Percentiles rank a stretch among this genome's conserved stretches.
These are phyloP conservation scores for Speoplatyrhinus poulsoni DNA, from an alignment of 2,113 vertebrate species.

Conservation along the genomic window DNA sequence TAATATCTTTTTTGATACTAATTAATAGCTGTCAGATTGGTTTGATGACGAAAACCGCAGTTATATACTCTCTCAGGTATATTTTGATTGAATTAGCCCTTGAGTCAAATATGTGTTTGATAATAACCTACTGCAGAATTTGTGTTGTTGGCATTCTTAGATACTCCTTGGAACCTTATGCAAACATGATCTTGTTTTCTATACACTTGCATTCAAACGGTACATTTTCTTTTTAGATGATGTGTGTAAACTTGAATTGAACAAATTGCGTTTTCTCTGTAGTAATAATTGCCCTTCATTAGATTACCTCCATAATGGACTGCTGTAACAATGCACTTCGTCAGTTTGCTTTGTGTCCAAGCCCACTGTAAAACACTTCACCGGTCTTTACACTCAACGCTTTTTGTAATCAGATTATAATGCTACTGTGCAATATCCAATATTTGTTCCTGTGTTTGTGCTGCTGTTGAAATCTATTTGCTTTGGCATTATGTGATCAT, in stretches of 20 bases:
- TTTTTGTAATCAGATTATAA: constrained; percentile 21
- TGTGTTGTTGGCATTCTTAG: not conserved
- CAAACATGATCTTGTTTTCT: too few relatives aligned
- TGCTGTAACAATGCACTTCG: constrained; percentile 30
- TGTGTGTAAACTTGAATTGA: constrained; percentile 16
- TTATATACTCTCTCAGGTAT: too few relatives aligned
- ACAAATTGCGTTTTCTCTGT: constrained; percentile 32
- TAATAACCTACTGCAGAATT: not conserved
- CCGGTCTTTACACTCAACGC: constrained; percentile 37
- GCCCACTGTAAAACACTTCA: constrained; percentile 18
- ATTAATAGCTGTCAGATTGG: too few relatives aligned
- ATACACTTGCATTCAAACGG: constrained; percentile 18
- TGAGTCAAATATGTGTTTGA: constrained; percentile 3
- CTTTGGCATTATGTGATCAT: not conserved
- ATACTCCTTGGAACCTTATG: not conserved
- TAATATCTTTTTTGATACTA: too few relatives aligned
- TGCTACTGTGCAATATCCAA: not conserved
- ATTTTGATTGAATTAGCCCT: constrained; percentile 37
- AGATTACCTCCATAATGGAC: constrained; percentile 42
- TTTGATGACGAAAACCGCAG: too few relatives aligned
- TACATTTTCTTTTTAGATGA: constrained; percentile 22
- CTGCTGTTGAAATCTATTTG: not conserved
- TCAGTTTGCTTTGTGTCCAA: constrained; percentile 17
- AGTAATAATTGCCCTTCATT: constrained; percentile 47
- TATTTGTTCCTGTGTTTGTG: not conserved